phyloP scores from a whole-genome alignment of 2,113 vertebrate genomes.

The Apteryx owenii region DNA sequence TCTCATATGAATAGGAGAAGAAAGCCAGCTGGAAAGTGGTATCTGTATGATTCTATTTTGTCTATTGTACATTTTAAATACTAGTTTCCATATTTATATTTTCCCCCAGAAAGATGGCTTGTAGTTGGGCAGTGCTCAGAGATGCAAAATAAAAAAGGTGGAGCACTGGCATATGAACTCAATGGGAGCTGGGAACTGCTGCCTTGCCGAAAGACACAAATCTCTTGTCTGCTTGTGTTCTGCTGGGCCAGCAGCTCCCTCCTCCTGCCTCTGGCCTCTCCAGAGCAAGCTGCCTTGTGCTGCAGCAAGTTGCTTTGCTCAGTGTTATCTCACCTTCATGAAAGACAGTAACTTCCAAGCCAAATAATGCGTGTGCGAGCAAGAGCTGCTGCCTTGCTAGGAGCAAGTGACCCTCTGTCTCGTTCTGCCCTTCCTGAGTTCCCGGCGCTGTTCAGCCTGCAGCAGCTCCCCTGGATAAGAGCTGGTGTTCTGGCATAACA shows the following conservation, averaged over 20 bases:
- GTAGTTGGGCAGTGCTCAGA: neutral
- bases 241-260: neutral
- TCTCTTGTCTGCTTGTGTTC: neutral
- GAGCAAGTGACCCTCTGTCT: neutral
- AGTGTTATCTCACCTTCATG: neutral
- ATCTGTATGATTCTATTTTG: neutral
- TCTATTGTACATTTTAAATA: neutral
- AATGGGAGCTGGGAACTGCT: neutral
- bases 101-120: neutral
- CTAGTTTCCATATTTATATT: conserved; percentile 4
- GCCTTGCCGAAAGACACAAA: neutral
- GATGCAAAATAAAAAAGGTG: neutral
- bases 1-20: neutral
- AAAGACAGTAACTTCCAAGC: neutral
- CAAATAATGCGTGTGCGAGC: neutral
- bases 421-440: neutral
- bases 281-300: neutral
- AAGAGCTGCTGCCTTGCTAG: neutral
- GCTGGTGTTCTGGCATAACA: neutral
- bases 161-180: neutral
- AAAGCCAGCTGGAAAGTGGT: conserved; percentile 29
- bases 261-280: neutral
- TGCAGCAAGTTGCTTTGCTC: neutral
- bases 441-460: neutral
- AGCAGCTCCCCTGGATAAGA: neutral